Percentiles rank a stretch among this genome's conserved stretches.
Evolutionary conservation across 2,113 vertebrate species (phyloP).

Genomic region (Lamprologus sp.): DNA sequence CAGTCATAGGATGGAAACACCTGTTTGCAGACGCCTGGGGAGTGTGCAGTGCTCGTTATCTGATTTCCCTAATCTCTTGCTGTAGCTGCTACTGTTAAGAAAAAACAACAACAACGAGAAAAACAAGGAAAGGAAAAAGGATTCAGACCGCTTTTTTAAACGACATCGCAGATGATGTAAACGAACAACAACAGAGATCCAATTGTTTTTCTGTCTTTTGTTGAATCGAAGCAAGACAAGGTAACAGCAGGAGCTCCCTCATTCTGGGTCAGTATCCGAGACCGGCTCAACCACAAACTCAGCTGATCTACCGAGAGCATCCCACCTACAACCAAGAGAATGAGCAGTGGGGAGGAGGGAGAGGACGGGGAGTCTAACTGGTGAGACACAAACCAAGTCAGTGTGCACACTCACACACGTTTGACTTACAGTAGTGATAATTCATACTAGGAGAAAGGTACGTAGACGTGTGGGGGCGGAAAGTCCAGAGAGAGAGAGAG

Average conservation of each 20-base stretch:
- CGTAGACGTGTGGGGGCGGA: not conserved
- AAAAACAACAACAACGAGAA: not conserved
- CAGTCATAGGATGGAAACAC: slow-evolving; percentile 55
- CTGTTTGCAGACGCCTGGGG: slow-evolving; percentile 58
- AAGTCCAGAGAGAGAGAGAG: not conserved
- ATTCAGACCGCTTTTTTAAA: not conserved
- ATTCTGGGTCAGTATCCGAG: slow-evolving; percentile 26
- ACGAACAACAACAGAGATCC: not conserved
- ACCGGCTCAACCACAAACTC: slow-evolving; percentile 8
- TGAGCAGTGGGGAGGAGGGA: slow-evolving; percentile 30
- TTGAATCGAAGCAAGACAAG: not conserved
- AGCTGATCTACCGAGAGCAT: slow-evolving; percentile 29
- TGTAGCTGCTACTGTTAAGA: not conserved
- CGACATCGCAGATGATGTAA: not conserved
- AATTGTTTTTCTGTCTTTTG: not conserved
- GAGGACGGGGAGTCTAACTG: not conserved
- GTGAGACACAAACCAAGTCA: not conserved
- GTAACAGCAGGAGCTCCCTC: not conserved
- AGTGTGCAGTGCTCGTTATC: not conserved
- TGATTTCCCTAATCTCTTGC: not conserved
- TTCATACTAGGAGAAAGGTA: not conserved
- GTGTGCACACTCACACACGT: not conserved
- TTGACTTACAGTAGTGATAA: not conserved
- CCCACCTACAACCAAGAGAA: slow-evolving; percentile 34
- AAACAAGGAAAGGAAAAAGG: not conserved